Conservation (phyloP, 2,113 vertebrate species). For the Vidua macroura region DNA sequence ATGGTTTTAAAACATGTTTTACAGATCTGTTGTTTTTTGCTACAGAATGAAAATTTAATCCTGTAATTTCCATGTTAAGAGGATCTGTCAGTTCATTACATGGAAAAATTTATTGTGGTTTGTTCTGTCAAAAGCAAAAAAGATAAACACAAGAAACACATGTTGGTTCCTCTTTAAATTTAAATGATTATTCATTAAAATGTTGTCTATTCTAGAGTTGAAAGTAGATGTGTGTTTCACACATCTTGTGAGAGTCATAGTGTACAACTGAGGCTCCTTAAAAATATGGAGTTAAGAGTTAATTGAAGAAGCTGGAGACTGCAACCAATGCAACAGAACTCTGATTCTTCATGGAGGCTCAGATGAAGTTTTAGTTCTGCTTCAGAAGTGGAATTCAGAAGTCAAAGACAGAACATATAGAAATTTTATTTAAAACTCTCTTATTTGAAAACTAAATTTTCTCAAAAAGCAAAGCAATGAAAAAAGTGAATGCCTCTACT, state of each 20-base stretch:
- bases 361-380: not conserved
- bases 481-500: not conserved
- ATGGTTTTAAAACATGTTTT: not conserved
- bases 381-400: not conserved
- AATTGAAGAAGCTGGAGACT: not conserved
- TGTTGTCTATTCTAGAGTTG: not conserved
- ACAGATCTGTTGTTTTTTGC: not conserved
- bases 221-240: not conserved
- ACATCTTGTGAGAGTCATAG: not conserved
- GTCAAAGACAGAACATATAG: not conserved
- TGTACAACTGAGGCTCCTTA: not conserved
- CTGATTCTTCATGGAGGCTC: not conserved
- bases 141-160: not conserved
- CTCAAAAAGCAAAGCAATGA: not conserved
- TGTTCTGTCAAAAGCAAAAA: not conserved
- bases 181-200: not conserved
- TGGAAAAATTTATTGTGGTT: not conserved
- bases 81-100: not conserved
- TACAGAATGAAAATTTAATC: not conserved
- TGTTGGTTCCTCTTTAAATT: not conserved
- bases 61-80: not conserved
- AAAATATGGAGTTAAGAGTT: not conserved
- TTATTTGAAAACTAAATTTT: not conserved
- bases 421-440: not conserved
- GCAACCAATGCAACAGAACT: accelerated